Evolutionary conservation across 64 coral and sea anemone genomes (phyloP), one percentile per base, ranked within the genome.

Genomic region (Platygyra sinensis): DNA sequence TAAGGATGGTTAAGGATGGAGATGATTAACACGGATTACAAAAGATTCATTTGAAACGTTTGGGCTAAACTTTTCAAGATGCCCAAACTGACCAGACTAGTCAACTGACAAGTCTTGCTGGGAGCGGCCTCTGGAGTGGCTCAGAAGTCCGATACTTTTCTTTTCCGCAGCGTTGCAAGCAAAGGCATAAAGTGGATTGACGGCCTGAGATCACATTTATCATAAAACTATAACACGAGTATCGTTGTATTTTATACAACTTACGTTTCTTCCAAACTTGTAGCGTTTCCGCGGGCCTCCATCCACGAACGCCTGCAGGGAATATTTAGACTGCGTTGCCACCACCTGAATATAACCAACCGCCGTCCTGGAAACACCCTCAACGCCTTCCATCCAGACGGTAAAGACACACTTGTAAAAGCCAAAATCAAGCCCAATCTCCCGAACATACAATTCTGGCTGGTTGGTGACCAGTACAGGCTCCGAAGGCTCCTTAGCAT

Each of bases 331-430:
- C 1, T 57, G 12, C 10, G 54, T 69, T 24, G 81, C 8, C 1
- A 94, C 83, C 22, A 94, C 79, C 2, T 82, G 39, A 13, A 94
- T 91, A 61, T 73, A 94, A 0, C 63, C 83, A 2, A 54, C 12
- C 75, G 77, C 83, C 28, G 65, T 31, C 0, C 89, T 42, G 30
- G 79, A 91, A 28, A 94, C 76, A 28, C 74, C 81, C 17, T 12
- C 54, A 28, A 88, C 28, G 32, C 30, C 71, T 33, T 28, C 25
- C 93, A 94, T 94, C 10, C 16, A 50, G 22, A 94, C 63, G 0
- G 75, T 90, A 20, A 85, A 83, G 29, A 63, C 72, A 46, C 91
- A 51, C 60, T 87, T 72, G 65, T 91, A 91, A 72, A 91, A 84
- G 16, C 93, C 93, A 19, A 90, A 94, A 13, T 79, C 2, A 17